Evolutionary conservation across 2,797 vertebrate genomes (phyloP).

Genomic region (Cossypha dichroa): DNA sequence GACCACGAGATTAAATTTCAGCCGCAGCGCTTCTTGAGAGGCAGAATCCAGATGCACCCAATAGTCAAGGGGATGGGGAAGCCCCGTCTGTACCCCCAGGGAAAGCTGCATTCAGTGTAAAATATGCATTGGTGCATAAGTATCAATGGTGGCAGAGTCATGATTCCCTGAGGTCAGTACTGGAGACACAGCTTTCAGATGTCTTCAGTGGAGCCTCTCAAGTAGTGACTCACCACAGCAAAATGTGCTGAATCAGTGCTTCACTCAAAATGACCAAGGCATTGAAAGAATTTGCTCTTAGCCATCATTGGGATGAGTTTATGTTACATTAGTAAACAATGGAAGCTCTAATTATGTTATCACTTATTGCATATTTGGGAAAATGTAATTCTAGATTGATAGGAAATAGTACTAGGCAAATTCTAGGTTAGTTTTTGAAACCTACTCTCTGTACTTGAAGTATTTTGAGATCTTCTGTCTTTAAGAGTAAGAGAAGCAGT

Average conservation of each 20-base stretch:
- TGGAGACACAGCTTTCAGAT: slow-evolving; percentile 12
- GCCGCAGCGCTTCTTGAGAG: neutral
- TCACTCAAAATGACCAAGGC: neutral
- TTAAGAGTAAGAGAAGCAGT: neutral
- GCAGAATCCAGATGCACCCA: neutral
- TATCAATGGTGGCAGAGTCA: slow-evolving; percentile 24
- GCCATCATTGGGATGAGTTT: neutral
- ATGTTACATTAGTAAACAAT: neutral
- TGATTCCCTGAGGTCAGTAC: neutral
- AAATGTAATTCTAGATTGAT: neutral
- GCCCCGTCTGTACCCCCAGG: neutral
- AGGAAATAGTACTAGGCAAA: neutral
- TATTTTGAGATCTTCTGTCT: neutral
- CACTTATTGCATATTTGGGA: neutral
- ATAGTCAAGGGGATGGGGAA: neutral
- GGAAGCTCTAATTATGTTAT: neutral
- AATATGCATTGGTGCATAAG: neutral
- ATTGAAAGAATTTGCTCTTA: neutral
- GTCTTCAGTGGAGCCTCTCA: neutral
- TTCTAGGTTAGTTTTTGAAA: neutral
- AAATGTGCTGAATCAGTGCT: neutral
- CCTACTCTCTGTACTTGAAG: neutral
- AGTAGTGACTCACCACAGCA: slow-evolving; percentile 23
- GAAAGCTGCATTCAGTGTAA: slow-evolving; percentile 9
- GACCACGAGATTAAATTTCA: neutral